A percentile compares a stretch with the other conserved stretches of the same genome.
phyloP scores from a whole-genome alignment of 2,888 invertebrate species.

The Polyommatus icarus region DNA sequence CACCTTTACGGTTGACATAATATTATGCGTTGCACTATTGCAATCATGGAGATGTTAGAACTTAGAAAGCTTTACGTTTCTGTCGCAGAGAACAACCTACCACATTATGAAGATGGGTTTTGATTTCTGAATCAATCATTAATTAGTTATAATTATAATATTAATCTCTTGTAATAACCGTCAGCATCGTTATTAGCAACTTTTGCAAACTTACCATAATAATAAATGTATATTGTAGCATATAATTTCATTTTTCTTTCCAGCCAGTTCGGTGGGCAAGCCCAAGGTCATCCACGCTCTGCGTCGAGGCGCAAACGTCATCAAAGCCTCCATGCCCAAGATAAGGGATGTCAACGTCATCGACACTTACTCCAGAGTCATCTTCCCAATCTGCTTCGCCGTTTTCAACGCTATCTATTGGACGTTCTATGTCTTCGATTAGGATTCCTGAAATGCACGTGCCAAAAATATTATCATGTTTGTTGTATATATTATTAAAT shows the following conservation, averaged over 20 bases:
- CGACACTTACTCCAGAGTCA: conserved; percentile 97
- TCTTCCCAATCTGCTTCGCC: conserved; percentile 97
- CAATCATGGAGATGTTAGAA: too few species aligned
- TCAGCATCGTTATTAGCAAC: too few species aligned
- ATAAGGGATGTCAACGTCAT: conserved; percentile 99
- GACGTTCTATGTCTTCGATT: conserved; percentile 93
- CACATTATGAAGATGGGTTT: too few species aligned
- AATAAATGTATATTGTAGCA: not conserved
- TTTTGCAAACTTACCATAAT: too few species aligned
- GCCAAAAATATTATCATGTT: conserved; percentile 29
- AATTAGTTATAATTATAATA: too few species aligned
- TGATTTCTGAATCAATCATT: too few species aligned
- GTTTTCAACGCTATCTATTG: conserved; percentile 97
- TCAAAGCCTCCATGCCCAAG: conserved; percentile 95
- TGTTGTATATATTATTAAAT: conserved; percentile 17
- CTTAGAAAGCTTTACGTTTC: too few species aligned
- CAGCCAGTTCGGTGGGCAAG: conserved; percentile 79
- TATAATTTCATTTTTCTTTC: conserved; percentile 44
- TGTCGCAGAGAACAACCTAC: too few species aligned
- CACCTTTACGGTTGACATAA: too few species aligned
- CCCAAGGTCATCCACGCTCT: conserved; percentile 90
- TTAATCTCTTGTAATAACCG: too few species aligned
- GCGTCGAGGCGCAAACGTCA: conserved; percentile 90
- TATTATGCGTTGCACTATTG: too few species aligned
- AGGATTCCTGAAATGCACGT: conserved; percentile 41